These are phyloP conservation scores for Phalanger gymnotis DNA, from an alignment of 2,797 vertebrate genomes.

Conservation along the genomic window DNA sequence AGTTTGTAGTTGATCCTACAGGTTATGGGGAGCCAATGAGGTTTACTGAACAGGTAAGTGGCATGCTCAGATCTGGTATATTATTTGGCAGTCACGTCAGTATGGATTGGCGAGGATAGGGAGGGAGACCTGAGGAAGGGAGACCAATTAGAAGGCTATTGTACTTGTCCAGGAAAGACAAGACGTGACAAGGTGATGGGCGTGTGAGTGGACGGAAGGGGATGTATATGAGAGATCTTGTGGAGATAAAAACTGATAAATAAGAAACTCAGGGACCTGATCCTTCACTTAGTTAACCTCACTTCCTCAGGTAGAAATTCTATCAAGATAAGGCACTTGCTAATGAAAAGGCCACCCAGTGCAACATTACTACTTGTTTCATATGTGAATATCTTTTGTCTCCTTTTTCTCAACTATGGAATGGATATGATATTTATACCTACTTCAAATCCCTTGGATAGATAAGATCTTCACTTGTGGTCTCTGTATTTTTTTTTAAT, in stretches of 20 bases:
- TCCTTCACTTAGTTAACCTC: neutral
- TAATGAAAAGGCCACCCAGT: neutral
- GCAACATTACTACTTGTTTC: neutral
- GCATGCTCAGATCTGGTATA: neutral
- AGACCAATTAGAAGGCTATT: neutral
- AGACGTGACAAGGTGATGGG: neutral
- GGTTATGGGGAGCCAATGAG: neutral
- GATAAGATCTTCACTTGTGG: neutral
- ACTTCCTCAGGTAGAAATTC: neutral
- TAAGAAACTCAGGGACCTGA: neutral
- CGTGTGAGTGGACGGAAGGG: neutral
- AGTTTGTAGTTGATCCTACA: neutral
- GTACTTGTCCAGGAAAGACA: neutral
- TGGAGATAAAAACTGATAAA: neutral
- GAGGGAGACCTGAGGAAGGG: neutral
- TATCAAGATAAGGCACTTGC: neutral
- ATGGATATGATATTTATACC: neutral
- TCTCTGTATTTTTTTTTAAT: neutral
- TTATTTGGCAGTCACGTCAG: neutral
- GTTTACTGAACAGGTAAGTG: neutral
- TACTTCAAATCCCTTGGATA: neutral
- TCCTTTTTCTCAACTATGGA: neutral
- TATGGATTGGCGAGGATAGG: neutral
- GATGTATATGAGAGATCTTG: neutral
- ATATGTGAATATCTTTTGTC: neutral